Evolutionary conservation across 2,797 vertebrate species (phyloP).

Genomic region (Cichlasoma orientale): DNA sequence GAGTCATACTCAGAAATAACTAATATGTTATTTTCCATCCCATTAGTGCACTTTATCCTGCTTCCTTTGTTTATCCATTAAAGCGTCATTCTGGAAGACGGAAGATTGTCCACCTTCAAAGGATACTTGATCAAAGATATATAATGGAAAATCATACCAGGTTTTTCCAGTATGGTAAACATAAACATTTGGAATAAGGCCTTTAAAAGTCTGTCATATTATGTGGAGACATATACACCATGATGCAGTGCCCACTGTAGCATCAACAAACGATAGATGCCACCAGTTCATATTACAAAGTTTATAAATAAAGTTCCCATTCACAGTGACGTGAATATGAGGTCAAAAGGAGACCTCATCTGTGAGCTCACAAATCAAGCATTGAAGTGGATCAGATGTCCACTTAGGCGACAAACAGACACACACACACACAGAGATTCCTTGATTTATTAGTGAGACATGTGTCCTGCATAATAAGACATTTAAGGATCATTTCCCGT

Average conservation of each 20-base stretch:
- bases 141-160: constrained; percentile 36
- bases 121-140: constrained; percentile 10
- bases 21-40: constrained; percentile 43
- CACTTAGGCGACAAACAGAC: background rate
- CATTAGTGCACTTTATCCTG: constrained; percentile 21
- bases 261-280: background rate
- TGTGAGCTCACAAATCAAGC: background rate
- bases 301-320: background rate
- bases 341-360: background rate
- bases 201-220: background rate
- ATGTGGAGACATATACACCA: background rate
- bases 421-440: background rate
- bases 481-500: background rate
- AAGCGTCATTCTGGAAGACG: constrained; percentile 1
- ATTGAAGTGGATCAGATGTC: background rate
- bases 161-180: constrained; percentile 22
- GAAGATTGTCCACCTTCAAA: background rate
- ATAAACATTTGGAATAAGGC: background rate
- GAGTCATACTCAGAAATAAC: constrained; percentile 34
- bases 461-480: background rate
- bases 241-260: background rate
- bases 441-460: background rate
- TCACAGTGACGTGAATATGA: too few relatives aligned
- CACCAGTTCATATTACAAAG: background rate
- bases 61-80: constrained; percentile 44